These are phyloP conservation scores for Clivina fossor DNA, from an alignment of 2,888 invertebrate genomes.

Conservation along the genomic window DNA sequence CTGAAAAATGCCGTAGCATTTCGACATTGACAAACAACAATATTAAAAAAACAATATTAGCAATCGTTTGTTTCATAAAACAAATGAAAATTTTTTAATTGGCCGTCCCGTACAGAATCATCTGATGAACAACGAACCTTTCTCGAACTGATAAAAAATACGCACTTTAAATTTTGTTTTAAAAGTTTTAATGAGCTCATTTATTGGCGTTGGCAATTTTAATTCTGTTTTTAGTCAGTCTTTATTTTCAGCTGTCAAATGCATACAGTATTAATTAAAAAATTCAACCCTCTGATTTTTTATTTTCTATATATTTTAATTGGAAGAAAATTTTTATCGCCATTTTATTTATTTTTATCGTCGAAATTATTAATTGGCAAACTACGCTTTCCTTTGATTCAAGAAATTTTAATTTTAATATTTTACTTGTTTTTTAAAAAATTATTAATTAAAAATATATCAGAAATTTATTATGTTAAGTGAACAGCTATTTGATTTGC, in stretches of 20 bases:
- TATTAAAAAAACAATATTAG: constrained; percentile 8
- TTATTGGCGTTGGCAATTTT: constrained; percentile 40
- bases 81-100: constrained; percentile 30
- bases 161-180: constrained; percentile 41
- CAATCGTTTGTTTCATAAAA: constrained; percentile 11
- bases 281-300: constrained; percentile 13
- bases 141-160: constrained; percentile 37
- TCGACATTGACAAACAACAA: neutral
- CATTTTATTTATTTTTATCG: constrained; percentile 23
- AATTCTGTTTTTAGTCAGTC: constrained; percentile 22
- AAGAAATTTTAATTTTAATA: too few species aligned
- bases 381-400: too few species aligned
- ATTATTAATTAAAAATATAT: too few species aligned
- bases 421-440: too few species aligned
- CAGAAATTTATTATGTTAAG: too few species aligned
- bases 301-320: too few species aligned
- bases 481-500: too few species aligned
- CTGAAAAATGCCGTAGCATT: too few species aligned
- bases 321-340: constrained; percentile 28
- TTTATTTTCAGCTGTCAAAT: constrained; percentile 20
- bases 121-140: neutral
- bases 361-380: constrained; percentile 20
- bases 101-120: neutral
- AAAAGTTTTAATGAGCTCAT: constrained; percentile 46
- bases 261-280: constrained; percentile 27